Conservation (phyloP, 1,140 invertebrate species). For the Brachionus calyciflorus region DNA sequence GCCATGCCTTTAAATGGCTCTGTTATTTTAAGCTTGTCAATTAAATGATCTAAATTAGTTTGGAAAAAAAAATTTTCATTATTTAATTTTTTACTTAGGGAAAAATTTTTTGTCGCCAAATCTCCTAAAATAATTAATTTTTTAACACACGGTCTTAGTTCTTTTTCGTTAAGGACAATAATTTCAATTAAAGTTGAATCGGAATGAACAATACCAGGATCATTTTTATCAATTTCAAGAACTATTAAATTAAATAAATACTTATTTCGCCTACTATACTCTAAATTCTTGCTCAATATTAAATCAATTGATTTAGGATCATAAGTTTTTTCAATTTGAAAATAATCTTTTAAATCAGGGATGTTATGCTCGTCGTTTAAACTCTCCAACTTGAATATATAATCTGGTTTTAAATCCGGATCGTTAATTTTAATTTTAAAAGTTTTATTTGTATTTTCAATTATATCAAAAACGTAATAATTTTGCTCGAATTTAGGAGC, state of each 20-base stretch:
- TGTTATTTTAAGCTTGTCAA: background rate
- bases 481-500: constrained; percentile 2
- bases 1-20: background rate
- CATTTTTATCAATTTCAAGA: background rate
- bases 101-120: background rate
- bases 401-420: background rate
- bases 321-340: background rate
- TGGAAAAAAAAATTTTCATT: background rate
- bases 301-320: background rate
- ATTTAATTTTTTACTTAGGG: background rate
- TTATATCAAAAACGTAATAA: constrained; percentile 1
- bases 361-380: background rate
- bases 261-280: background rate
- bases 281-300: background rate
- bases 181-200: background rate
- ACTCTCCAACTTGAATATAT: background rate
- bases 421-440: constrained; percentile 4
- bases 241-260: constrained; percentile 21
- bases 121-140: background rate
- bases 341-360: background rate
- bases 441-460: background rate
- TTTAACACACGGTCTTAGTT: background rate
- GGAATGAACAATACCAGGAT: background rate
- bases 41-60: background rate
- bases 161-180: background rate